These are phyloP conservation scores for Himantopus leucocephalus DNA, from an alignment of 2,113 vertebrate genomes.

Conservation along the genomic window DNA sequence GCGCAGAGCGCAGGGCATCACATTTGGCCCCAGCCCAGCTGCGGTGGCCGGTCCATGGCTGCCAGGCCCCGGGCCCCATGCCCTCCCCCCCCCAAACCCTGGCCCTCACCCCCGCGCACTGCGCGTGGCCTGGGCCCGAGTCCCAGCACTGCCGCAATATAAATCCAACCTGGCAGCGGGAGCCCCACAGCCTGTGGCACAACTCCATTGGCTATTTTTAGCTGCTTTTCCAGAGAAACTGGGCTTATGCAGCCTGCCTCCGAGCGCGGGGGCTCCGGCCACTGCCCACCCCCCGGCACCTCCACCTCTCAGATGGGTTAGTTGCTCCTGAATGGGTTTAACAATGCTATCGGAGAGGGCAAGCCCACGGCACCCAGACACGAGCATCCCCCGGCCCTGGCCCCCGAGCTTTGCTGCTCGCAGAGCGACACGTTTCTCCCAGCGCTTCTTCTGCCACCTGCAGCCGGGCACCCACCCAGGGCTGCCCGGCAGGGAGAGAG, in stretches of 20 bases:
- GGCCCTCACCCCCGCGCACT: background rate
- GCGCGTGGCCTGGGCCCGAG: background rate
- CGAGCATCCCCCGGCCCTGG: fast-evolving
- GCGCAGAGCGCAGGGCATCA: background rate
- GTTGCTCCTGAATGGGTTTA: background rate
- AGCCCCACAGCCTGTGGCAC: background rate
- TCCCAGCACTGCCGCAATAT: background rate
- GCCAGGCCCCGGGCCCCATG: fast-evolving
- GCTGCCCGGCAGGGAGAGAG: background rate
- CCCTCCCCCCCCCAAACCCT: background rate
- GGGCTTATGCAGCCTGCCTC: background rate
- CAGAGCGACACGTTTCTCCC: background rate
- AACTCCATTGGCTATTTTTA: conserved; percentile 35
- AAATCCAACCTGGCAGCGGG: background rate
- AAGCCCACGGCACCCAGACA: fast-evolving
- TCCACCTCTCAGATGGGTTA: background rate
- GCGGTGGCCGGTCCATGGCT: fast-evolving
- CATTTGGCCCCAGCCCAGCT: background rate
- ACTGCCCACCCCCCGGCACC: fast-evolving
- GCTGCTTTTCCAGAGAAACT: conserved; percentile 14
- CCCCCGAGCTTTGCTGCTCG: fast-evolving
- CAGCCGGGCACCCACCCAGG: background rate
- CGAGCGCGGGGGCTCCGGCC: fast-evolving
- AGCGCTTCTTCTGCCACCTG: background rate
- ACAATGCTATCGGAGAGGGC: background rate